A percentile compares a stretch with the other conserved stretches of the same genome.
Conservation (phyloP, 2,113 vertebrate genomes). For the Rhinogobius similis region DNA sequence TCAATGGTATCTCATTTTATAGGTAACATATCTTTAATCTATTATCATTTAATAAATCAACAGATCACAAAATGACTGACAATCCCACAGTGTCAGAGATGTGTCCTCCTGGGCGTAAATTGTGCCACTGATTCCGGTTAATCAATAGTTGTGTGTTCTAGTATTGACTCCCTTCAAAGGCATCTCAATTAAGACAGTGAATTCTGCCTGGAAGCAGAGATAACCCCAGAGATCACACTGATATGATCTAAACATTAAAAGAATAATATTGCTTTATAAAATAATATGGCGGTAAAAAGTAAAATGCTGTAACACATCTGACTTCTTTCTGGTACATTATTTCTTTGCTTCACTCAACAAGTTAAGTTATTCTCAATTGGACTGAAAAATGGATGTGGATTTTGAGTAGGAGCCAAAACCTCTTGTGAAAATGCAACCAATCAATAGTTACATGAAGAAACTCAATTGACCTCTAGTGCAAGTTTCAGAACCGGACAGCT, state of each 20-base stretch:
- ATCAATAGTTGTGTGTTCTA: background rate
- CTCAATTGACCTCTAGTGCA: conserved; percentile 3
- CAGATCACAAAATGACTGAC: background rate
- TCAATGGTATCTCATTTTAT: too few relatives aligned
- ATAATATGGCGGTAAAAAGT: background rate
- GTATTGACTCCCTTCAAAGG: background rate
- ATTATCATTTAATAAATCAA: background rate
- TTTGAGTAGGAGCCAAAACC: background rate
- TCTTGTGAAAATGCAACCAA: background rate
- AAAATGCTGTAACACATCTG: background rate
- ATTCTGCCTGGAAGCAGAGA: background rate
- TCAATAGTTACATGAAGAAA: background rate
- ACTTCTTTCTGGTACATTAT: background rate
- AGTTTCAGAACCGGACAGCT: conserved; percentile 69
- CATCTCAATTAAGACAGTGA: background rate
- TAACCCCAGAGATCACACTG: background rate
- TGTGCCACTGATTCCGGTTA: background rate
- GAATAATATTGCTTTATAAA: background rate
- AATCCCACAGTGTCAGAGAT: background rate
- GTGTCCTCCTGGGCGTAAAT: background rate
- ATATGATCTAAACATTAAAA: background rate
- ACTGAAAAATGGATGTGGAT: background rate
- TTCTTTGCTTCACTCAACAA: background rate
- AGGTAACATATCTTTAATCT: background rate
- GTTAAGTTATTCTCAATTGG: background rate